These are phyloP conservation scores for Episyrphus balteatus DNA, from an alignment of 1,140 invertebrate genomes.

Conservation along the genomic window DNA sequence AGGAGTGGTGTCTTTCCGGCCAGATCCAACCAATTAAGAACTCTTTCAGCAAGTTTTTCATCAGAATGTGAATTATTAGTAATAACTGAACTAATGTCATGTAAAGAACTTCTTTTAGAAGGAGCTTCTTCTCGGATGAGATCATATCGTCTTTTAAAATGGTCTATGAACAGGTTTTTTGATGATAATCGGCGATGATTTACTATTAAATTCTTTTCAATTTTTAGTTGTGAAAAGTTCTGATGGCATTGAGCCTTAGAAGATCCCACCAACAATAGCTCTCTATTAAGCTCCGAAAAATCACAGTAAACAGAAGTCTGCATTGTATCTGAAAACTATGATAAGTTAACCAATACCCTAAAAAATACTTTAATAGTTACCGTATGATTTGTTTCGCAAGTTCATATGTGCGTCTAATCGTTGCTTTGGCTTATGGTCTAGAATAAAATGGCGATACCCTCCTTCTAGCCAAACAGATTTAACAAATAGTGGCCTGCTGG, in stretches of 20 bases:
- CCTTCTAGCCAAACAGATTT: constrained; percentile 31
- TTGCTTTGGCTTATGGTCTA: constrained; percentile 30
- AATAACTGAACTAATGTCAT: background rate
- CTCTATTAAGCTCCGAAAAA: too few species aligned
- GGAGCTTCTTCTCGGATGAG: background rate
- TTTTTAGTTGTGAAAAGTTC: too few species aligned
- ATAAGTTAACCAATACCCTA: too few species aligned
- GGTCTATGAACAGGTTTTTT: background rate
- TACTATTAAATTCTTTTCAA: too few species aligned
- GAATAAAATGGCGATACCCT: constrained; percentile 26
- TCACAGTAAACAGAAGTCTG: too few species aligned
- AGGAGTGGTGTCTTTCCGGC: constrained; percentile 15
- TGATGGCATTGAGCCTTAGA: too few species aligned
- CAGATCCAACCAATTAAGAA: constrained; percentile 31
- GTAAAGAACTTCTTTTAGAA: background rate
- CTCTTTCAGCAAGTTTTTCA: constrained; percentile 29
- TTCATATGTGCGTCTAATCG: background rate
- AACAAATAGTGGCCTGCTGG: constrained; percentile 31
- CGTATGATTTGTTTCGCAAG: background rate
- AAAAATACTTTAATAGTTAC: too few species aligned
- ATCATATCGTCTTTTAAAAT: background rate
- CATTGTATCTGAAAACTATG: too few species aligned
- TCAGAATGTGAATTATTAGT: constrained; percentile 14
- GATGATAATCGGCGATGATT: too few species aligned
- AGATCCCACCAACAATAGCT: too few species aligned